These are phyloP conservation scores for Falco berigora DNA, from an alignment of 2,797 vertebrate genomes.

Conservation along the genomic window DNA sequence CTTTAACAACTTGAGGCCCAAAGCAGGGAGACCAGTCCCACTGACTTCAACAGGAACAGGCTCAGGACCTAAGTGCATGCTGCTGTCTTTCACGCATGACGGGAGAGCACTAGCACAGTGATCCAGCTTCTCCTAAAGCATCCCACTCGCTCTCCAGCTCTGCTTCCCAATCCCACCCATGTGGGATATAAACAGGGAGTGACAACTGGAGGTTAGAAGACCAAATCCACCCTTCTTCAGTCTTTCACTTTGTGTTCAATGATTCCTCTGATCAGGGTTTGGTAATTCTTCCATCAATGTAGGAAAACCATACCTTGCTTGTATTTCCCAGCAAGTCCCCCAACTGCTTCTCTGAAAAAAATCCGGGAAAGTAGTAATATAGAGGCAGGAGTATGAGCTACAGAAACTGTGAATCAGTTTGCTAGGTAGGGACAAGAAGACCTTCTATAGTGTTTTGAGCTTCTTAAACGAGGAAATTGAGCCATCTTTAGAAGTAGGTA, in stretches of 20 bases:
- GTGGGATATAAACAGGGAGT: neutral
- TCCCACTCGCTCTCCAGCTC: neutral
- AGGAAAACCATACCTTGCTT: neutral
- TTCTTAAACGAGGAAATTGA: neutral
- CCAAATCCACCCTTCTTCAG: neutral
- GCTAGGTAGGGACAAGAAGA: neutral
- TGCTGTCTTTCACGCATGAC: rapidly evolving
- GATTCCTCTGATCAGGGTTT: neutral
- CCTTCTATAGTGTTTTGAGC: neutral
- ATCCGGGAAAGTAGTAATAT: neutral
- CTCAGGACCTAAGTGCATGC: rapidly evolving
- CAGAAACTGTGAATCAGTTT: neutral
- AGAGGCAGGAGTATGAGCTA: neutral
- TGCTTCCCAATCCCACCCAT: neutral
- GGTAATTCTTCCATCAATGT: neutral
- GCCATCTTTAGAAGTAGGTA: neutral
- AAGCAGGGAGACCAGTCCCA: neutral
- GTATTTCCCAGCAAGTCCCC: neutral
- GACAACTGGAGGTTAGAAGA: neutral
- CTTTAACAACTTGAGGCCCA: neutral
- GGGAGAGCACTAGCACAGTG: neutral
- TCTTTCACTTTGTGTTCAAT: neutral
- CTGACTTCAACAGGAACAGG: neutral
- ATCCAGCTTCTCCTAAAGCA: neutral
- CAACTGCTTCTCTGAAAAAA: neutral